These are phyloP conservation scores for Acanthopagrus latus DNA, from an alignment of 2,797 vertebrate species.

Conservation along the genomic window DNA sequence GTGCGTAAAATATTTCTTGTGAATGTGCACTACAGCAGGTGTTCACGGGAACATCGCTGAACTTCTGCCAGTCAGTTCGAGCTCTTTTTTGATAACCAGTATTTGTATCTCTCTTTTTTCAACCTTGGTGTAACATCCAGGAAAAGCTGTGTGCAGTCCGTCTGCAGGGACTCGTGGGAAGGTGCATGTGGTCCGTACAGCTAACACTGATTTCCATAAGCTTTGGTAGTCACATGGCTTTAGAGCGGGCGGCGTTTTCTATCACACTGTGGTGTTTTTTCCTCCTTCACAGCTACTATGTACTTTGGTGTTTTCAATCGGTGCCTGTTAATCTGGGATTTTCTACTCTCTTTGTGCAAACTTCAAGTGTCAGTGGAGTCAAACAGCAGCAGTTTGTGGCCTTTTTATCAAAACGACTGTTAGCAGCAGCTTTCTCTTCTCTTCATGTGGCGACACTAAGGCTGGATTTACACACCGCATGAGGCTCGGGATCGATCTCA, in stretches of 20 bases:
- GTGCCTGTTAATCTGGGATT: slow-evolving; percentile 34
- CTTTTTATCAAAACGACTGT: slow-evolving; percentile 75
- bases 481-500: slow-evolving; percentile 7
- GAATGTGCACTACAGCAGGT: slow-evolving; percentile 59
- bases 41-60: slow-evolving; percentile 43
- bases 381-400: slow-evolving; percentile 58
- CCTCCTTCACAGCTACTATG: slow-evolving; percentile 27
- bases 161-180: background rate
- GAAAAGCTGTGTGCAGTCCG: slow-evolving; percentile 35
- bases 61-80: slow-evolving; percentile 41
- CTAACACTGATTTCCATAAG: background rate
- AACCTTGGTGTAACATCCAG: slow-evolving; percentile 31
- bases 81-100: slow-evolving; percentile 59
- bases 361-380: slow-evolving; percentile 29
- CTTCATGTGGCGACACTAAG: slow-evolving; percentile 30
- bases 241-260: slow-evolving; percentile 19
- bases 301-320: slow-evolving; percentile 51
- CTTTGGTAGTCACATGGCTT: background rate
- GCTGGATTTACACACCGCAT: slow-evolving; percentile 49
- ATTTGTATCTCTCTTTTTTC: slow-evolving; percentile 68
- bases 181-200: slow-evolving; percentile 24
- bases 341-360: slow-evolving; percentile 60
- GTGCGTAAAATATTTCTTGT: slow-evolving; percentile 66
- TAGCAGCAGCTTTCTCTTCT: slow-evolving; percentile 33
- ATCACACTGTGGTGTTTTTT: slow-evolving; percentile 23